Percentiles rank a stretch among this genome's conserved stretches.
phyloP scores from a whole-genome alignment of 1,140 invertebrate species.

The Oncopeltus fasciatus region DNA sequence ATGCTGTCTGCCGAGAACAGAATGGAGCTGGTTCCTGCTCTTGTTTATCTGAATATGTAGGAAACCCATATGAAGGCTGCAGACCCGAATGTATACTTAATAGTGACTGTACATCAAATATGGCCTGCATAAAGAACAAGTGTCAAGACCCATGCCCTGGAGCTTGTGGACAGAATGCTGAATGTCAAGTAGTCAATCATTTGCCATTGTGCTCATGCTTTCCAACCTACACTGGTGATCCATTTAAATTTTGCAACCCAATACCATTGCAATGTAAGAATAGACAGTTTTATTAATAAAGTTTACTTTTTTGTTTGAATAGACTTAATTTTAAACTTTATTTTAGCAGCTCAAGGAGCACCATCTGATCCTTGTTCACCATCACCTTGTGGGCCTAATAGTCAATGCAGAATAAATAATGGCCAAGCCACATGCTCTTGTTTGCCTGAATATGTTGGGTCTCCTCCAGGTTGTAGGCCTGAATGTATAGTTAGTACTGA shows the following conservation, averaged over 20 bases:
- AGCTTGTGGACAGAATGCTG: conserved; percentile 54
- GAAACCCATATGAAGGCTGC: conserved; percentile 59
- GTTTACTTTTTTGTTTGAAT: too few relatives aligned
- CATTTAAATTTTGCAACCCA: conserved; percentile 45
- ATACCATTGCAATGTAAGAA: conserved; percentile 24
- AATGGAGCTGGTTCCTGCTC: conserved; percentile 50
- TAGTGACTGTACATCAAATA: conserved; percentile 52
- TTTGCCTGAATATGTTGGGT: conserved; percentile 49
- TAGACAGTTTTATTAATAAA: neutral
- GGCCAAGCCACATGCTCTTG: conserved; percentile 59
- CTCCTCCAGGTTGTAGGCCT: conserved; percentile 56
- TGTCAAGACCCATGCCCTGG: conserved; percentile 62
- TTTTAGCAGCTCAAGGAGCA: conserved; percentile 21
- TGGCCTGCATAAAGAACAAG: conserved; percentile 56
- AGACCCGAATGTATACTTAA: conserved; percentile 57
- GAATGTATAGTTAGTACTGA: conserved; percentile 63
- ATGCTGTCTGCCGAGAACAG: conserved; percentile 51
- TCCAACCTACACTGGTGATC: conserved; percentile 55
- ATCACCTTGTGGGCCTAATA: conserved; percentile 63
- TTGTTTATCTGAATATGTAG: conserved; percentile 53
- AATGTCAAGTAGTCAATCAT: conserved; percentile 61
- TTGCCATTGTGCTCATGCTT: conserved; percentile 53
- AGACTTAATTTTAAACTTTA: neutral
- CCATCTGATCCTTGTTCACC: conserved; percentile 39
- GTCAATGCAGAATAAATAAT: conserved; percentile 52